A percentile compares a stretch with the other conserved stretches of the same genome.
phyloP scores from a whole-genome alignment of 2,888 invertebrate species.

The Sinelater perroti region DNA sequence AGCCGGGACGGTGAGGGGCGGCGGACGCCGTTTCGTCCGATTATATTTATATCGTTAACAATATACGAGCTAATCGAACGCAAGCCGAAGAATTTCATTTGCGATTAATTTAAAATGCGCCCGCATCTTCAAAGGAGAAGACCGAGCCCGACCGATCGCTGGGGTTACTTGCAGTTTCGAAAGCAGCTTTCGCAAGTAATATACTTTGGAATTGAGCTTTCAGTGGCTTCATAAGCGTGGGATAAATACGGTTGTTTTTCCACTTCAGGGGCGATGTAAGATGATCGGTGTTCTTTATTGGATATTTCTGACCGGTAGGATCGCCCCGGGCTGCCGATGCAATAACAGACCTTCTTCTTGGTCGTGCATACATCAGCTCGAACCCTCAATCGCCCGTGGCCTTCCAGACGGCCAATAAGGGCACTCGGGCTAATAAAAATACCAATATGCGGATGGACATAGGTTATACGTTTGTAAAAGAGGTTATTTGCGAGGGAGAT shows the following conservation, averaged over 20 bases:
- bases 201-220: conserved; percentile 35
- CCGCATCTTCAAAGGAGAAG: conserved; percentile 48
- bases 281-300: conserved; percentile 59
- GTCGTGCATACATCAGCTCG: conserved; percentile 54
- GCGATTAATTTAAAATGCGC: conserved; percentile 55
- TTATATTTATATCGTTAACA: conserved; percentile 53
- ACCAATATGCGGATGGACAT: conserved; percentile 55
- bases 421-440: conserved; percentile 53
- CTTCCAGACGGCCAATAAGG: conserved; percentile 49
- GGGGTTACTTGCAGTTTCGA: conserved; percentile 32
- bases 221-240: conserved; percentile 51
- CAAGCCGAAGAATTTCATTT: conserved; percentile 58
- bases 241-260: conserved; percentile 60
- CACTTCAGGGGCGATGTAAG: conserved; percentile 53
- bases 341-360: conserved; percentile 55
- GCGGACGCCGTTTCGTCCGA: conserved; percentile 42
- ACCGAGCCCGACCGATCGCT: conserved; percentile 7
- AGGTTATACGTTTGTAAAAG: conserved; percentile 54
- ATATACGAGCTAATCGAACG: conserved; percentile 51
- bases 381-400: conserved; percentile 47
- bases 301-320: conserved; percentile 57
- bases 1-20: conserved; percentile 25
- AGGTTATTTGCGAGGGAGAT: conserved; percentile 34
- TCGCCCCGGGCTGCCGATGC: conserved; percentile 52
- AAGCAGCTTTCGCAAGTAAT: conserved; percentile 31